A percentile compares a stretch with the other conserved stretches of the same genome.
Evolutionary conservation across 2,797 vertebrate genomes (phyloP).

Genomic region (Glossophaga mutica): DNA sequence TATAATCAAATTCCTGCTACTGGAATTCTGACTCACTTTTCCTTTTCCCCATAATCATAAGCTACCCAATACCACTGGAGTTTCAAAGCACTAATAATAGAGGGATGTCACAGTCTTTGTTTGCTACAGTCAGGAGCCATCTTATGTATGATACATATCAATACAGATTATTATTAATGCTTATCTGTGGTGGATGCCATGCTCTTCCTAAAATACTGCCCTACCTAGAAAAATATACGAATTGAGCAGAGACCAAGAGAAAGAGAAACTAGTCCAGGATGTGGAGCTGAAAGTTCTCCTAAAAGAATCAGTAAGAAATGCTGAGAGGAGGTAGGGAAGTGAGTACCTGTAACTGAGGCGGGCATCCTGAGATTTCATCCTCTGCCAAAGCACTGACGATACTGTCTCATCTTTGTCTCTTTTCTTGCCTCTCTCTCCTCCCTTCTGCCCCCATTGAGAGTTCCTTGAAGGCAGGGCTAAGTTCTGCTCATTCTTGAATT

Average conservation of each 20-base stretch:
- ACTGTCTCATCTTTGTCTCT: background rate
- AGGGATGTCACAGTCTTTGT: background rate
- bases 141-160: background rate
- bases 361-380: background rate
- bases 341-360: background rate
- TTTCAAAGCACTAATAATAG: background rate
- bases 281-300: background rate
- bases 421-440: background rate
- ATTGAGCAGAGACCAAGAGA: background rate
- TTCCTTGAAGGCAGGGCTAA: background rate
- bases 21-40: constrained; percentile 10
- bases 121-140: background rate
- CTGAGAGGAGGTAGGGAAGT: background rate
- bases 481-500: background rate
- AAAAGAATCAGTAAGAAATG: background rate
- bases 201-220: background rate
- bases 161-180: background rate
- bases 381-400: background rate
- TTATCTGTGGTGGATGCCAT: background rate
- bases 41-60: background rate
- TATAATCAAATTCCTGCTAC: constrained; percentile 18
- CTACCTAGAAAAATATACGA: background rate
- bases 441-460: background rate
- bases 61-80: background rate
- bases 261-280: background rate